Evolutionary conservation across 2,797 vertebrate genomes (phyloP).

Genomic region (Tokudaia tokunoshimensis): DNA sequence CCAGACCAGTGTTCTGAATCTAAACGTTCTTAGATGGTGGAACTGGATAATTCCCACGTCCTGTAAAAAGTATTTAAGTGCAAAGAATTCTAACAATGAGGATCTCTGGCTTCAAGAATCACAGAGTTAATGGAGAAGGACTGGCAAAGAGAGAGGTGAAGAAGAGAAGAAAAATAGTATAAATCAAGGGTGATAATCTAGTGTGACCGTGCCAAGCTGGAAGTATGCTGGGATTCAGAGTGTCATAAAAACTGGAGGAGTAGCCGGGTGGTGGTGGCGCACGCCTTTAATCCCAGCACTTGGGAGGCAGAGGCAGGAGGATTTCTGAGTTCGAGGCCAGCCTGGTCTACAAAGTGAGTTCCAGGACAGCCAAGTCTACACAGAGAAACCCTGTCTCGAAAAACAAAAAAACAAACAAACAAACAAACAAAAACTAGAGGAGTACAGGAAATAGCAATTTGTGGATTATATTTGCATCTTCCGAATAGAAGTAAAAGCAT

Average conservation of each 20-base stretch:
- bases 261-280: too few species aligned
- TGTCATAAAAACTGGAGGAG: accelerated
- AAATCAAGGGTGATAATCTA: neutral
- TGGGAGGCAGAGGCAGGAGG: too few species aligned
- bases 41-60: neutral
- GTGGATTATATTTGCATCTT: neutral
- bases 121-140: neutral
- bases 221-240: neutral
- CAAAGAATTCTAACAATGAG: neutral
- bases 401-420: too few species aligned
- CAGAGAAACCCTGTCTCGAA: too few species aligned
- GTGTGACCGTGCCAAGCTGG: neutral
- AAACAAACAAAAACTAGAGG: accelerated
- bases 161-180: neutral
- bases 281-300: too few species aligned
- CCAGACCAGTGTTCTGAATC: neutral
- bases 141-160: neutral
- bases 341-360: too few species aligned
- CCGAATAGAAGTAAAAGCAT: neutral
- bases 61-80: neutral
- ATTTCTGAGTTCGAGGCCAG: too few species aligned
- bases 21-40: neutral
- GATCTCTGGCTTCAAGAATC: neutral
- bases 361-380: too few species aligned
- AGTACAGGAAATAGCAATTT: neutral